Conservation (phyloP, 1,140 invertebrate genomes). For the Orussus abietinus region DNA sequence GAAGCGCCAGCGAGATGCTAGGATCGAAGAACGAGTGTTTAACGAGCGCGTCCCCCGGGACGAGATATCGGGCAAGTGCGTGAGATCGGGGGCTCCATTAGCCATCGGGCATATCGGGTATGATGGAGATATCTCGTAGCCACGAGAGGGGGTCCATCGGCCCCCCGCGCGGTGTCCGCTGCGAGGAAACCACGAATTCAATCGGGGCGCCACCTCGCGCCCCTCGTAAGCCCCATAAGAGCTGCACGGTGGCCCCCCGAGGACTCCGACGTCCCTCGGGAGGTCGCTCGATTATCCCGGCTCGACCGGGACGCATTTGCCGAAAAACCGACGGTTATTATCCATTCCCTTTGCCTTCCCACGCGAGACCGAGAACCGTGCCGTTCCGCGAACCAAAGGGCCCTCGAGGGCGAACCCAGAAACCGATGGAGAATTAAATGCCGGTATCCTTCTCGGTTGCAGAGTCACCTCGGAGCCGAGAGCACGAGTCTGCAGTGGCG, state of each 20-base stretch:
- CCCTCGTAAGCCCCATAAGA: constrained; percentile 13
- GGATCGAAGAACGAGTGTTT: too few relatives aligned
- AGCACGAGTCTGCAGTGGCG: constrained; percentile 82
- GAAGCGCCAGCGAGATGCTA: too few relatives aligned
- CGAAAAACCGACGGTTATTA: constrained; percentile 33
- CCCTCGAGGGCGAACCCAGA: too few relatives aligned
- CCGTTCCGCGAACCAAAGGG: too few relatives aligned
- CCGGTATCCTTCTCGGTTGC: constrained; percentile 42
- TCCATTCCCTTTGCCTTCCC: constrained; percentile 35
- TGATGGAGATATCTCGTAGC: constrained; percentile 30
- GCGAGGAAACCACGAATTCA: constrained; percentile 41
- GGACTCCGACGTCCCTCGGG: constrained; percentile 27
- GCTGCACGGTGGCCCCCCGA: constrained; percentile 4
- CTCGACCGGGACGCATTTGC: constrained; percentile 17
- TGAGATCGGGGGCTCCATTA: too few relatives aligned
- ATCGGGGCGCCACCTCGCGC: constrained; percentile 32
- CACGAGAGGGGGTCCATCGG: too few relatives aligned
- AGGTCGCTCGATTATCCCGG: constrained; percentile 37
- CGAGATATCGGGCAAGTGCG: too few relatives aligned
- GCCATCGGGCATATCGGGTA: too few relatives aligned
- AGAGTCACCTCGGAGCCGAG: constrained; percentile 82
- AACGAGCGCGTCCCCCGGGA: too few relatives aligned
- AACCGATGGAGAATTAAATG: too few relatives aligned
- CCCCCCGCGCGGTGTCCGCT: constrained; percentile 23
- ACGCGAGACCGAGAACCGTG: constrained; percentile 9